Base-by-base conservation (phyloP, 1,140 invertebrate genomes). In the Bactericera cockerelli region DNA sequence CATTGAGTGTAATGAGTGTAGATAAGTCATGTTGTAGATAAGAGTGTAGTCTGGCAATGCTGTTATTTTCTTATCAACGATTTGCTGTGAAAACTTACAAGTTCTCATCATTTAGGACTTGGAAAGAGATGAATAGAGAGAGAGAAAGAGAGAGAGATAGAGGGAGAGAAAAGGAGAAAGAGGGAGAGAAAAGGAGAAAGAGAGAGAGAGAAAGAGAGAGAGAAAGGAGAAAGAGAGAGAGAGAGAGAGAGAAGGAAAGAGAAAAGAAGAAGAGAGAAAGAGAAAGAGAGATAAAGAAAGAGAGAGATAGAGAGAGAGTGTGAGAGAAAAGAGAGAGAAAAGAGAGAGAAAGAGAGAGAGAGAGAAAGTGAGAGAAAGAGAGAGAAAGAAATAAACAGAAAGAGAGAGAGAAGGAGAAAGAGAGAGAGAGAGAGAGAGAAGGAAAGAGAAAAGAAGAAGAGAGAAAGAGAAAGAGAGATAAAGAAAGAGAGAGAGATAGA, bases 341-440 rank as follows among this genome's bases (percentile, higher is more conserved):
- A 4, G 42, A n/a, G 4, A 49, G 42, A n/a, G 42, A 49, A 22
- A 4, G 42, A 49, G 42, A n/a, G 42, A 49, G 42, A 49, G 42
- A 49, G 42, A 49, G 42, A 49, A 16, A n/a, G n/a, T 4, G 42
- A 49, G 42, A 49, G 42, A n/a, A 22, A 49, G 42, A n/a, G 42
- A 49, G 42, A 49, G 42, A 49, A 6, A 16, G n/a, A n/a, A n/a
- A n/a, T n/a, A n/a, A n/a, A n/a, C n/a, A n/a, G n/a, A 49, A 16
- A n/a, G 42, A n/a, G n/a, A 49, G 42, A 49, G 42, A n/a, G 42
- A 6, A 22, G 22, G 4, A 49, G 42, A 49, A 3, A 6, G 42
- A 49, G 4, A n/a, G 42, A 49, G 42, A 49, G 42, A 49, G 42
- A n/a, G n/a, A 49, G n/a, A 49, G 42, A 49, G n/a, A 49, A 16